These are phyloP conservation scores for Mastomys coucha DNA, from an alignment of 2,113 vertebrate species.

Conservation along the genomic window DNA sequence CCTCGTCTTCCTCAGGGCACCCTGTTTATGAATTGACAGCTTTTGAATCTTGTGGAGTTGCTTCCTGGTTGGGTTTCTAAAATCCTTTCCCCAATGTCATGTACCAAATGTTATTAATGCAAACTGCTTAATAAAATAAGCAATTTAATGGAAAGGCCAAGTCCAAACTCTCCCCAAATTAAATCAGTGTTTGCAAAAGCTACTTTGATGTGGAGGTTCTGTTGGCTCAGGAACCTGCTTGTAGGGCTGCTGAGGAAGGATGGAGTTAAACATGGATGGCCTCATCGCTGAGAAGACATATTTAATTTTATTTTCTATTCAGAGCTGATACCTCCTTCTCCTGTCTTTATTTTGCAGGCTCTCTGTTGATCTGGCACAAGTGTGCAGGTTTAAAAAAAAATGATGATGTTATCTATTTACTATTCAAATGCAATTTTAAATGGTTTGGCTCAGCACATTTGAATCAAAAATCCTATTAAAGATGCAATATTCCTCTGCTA, in stretches of 20 bases:
- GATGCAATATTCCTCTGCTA: slow-evolving; percentile 84
- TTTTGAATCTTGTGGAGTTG: background rate
- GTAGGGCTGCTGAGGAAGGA: slow-evolving; percentile 70
- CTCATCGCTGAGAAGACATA: slow-evolving; percentile 76
- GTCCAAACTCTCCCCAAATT: slow-evolving; percentile 31
- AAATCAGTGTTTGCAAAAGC: slow-evolving; percentile 68
- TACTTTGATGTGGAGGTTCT: slow-evolving; percentile 42
- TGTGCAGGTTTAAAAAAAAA: slow-evolving; percentile 68
- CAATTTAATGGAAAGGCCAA: slow-evolving; percentile 53
- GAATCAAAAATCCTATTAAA: slow-evolving; percentile 89
- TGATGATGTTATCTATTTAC: slow-evolving; percentile 87
- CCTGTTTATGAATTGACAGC: background rate
- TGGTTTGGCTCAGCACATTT: slow-evolving; percentile 87
- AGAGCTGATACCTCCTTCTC: slow-evolving; percentile 76
- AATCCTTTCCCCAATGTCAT: background rate
- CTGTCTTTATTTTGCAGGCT: slow-evolving; percentile 81
- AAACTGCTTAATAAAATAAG: slow-evolving; percentile 60
- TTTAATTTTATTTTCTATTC: slow-evolving; percentile 84
- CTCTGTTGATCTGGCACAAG: slow-evolving; percentile 81
- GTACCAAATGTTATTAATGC: background rate
- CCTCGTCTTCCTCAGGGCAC: background rate
- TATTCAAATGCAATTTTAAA: slow-evolving; percentile 88
- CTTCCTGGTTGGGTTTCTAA: background rate
- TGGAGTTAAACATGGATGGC: slow-evolving; percentile 82
- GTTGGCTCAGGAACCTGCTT: slow-evolving; percentile 67